These are phyloP conservation scores for Pelosia muscerda DNA, from an alignment of 2,888 invertebrate genomes.

Conservation along the genomic window DNA sequence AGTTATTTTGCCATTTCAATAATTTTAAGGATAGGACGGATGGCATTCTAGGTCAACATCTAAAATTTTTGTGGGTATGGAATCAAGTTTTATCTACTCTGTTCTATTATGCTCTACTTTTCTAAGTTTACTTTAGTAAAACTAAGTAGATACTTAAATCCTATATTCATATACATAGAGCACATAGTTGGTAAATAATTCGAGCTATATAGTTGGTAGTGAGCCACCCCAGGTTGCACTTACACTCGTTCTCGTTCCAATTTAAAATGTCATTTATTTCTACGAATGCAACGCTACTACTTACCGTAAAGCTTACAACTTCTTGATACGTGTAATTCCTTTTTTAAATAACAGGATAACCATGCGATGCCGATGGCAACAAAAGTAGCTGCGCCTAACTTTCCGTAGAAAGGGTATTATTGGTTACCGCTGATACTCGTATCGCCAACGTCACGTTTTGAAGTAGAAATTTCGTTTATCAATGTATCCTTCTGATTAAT, in stretches of 20 bases:
- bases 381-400: neutral
- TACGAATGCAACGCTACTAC: constrained; percentile 58
- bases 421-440: neutral
- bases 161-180: constrained; percentile 25
- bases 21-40: too few species aligned
- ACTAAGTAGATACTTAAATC: constrained; percentile 29
- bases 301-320: constrained; percentile 28
- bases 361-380: neutral
- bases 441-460: neutral
- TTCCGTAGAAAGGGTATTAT: neutral
- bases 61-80: too few species aligned
- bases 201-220: constrained; percentile 50
- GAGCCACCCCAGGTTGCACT: constrained; percentile 53
- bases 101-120: neutral
- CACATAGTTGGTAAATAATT: constrained; percentile 51
- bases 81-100: neutral
- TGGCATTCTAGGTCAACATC: too few species aligned
- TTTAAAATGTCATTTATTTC: constrained; percentile 76
- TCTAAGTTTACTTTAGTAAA: neutral
- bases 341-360: neutral
- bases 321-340: constrained; percentile 34
- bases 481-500: neutral
- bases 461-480: neutral
- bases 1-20: too few species aligned
- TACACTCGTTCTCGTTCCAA: constrained; percentile 66